These are phyloP conservation scores for Phyllotis vaccarum DNA, from an alignment of 2,797 vertebrate genomes.

Conservation along the genomic window DNA sequence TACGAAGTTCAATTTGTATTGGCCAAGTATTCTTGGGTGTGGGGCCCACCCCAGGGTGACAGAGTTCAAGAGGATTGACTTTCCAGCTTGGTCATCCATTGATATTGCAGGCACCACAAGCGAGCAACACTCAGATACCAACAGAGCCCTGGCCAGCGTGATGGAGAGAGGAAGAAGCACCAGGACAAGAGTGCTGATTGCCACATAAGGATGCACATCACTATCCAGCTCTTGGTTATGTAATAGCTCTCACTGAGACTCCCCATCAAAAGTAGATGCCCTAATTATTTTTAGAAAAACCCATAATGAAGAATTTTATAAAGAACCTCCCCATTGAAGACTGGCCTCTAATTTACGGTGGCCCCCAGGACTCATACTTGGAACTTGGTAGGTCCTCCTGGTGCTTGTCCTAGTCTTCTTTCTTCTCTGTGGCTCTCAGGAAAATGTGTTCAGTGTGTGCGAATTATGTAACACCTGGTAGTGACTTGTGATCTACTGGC, in stretches of 20 bases:
- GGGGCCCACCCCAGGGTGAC: background rate
- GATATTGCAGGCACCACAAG: background rate
- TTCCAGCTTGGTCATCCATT: background rate
- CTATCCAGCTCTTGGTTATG: background rate
- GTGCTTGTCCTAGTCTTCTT: background rate
- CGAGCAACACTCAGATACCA: slow-evolving; percentile 15
- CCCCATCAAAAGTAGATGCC: background rate
- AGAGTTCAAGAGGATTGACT: background rate
- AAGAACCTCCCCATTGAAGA: background rate
- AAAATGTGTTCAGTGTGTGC: background rate
- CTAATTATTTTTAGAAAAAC: background rate
- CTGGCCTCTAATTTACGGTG: background rate
- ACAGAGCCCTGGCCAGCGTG: background rate
- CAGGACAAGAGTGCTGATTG: fast-evolving
- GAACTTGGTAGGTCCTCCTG: background rate
- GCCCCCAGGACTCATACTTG: background rate
- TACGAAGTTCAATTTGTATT: background rate
- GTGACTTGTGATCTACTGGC: too few relatives aligned
- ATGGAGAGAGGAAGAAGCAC: background rate
- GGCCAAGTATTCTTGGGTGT: background rate
- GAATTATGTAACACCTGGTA: background rate
- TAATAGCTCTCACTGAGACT: background rate
- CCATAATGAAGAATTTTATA: background rate
- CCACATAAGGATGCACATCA: fast-evolving
- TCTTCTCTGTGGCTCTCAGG: background rate